phyloP scores from a whole-genome alignment of 2,797 vertebrate genomes.

The Neosilurus hyrtlii region DNA sequence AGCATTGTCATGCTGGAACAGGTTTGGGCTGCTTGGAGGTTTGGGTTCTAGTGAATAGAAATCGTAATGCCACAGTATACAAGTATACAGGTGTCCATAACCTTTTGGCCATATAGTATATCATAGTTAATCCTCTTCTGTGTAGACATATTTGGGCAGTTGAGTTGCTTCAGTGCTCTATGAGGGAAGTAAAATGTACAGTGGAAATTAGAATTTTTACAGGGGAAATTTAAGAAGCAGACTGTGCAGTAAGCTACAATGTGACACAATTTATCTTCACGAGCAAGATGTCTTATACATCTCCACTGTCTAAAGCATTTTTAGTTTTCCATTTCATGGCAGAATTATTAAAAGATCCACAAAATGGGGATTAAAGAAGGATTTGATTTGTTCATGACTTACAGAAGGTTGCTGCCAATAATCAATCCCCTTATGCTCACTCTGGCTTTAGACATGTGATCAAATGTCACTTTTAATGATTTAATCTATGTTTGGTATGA shows the following conservation, averaged over 20 bases:
- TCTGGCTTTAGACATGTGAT: constrained; percentile 46
- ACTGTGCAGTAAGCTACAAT: background rate
- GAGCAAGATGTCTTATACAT: background rate
- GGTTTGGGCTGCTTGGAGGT: too few relatives aligned
- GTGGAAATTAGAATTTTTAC: background rate
- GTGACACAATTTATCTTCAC: background rate
- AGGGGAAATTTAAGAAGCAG: too few relatives aligned
- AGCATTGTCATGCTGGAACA: too few relatives aligned
- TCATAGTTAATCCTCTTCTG: background rate
- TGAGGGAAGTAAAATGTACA: background rate
- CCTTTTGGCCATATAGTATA: background rate
- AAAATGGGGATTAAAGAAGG: constrained; percentile 5
- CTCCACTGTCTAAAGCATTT: background rate
- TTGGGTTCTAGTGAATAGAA: background rate
- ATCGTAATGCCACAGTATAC: background rate
- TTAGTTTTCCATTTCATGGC: background rate
- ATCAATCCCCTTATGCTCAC: constrained; percentile 43
- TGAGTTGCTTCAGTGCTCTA: background rate
- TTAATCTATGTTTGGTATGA: constrained; percentile 40
- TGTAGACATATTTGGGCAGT: background rate
- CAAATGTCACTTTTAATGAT: constrained; percentile 42
- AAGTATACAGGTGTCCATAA: background rate
- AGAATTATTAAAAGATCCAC: background rate
- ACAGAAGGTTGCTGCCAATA: constrained; percentile 29
- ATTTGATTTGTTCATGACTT: background rate